These are phyloP conservation scores for Sphenodon punctatus DNA, from an alignment of 2,797 vertebrate species.

Conservation along the genomic window DNA sequence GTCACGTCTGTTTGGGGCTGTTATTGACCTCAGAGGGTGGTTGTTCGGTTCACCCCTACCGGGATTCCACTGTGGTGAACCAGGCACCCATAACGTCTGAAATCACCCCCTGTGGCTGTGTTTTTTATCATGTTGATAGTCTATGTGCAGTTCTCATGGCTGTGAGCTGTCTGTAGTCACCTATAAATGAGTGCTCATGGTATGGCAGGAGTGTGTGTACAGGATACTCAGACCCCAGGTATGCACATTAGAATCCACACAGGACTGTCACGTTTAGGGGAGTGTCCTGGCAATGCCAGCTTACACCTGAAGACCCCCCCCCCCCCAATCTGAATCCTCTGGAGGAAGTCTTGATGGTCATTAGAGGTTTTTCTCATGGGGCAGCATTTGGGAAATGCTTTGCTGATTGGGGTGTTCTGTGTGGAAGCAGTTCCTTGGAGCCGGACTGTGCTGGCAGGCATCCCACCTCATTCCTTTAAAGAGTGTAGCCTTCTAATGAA, in stretches of 20 bases:
- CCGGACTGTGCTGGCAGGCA: slow-evolving; percentile 12
- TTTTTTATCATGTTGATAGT: slow-evolving; percentile 99
- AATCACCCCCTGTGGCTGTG: too few relatives aligned
- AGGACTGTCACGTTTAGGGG: slow-evolving; percentile 44
- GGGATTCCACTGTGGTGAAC: too few relatives aligned
- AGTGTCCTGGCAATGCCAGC: slow-evolving; percentile 64
- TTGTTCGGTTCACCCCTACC: too few relatives aligned
- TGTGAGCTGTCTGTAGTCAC: slow-evolving; percentile 77
- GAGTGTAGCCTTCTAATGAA: slow-evolving; percentile 71
- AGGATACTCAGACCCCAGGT: slow-evolving; percentile 69
- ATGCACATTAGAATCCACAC: slow-evolving; percentile 76
- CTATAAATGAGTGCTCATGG: slow-evolving; percentile 60
- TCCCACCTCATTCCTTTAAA: slow-evolving; percentile 47
- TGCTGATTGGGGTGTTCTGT: background rate
- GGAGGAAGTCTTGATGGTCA: slow-evolving; percentile 57
- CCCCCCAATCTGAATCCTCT: slow-evolving; percentile 59
- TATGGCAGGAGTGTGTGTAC: slow-evolving; percentile 64
- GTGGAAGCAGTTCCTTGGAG: slow-evolving; percentile 35
- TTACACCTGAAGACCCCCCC: slow-evolving; percentile 33
- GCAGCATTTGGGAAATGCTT: slow-evolving; percentile 60
- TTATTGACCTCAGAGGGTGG: too few relatives aligned
- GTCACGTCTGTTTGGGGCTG: too few relatives aligned
- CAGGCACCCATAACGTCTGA: too few relatives aligned
- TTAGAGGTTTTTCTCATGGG: slow-evolving; percentile 71
- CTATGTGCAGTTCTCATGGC: slow-evolving; percentile 99